Conservation (phyloP, 2,113 vertebrate genomes). For the Eretmochelys imbricata region DNA sequence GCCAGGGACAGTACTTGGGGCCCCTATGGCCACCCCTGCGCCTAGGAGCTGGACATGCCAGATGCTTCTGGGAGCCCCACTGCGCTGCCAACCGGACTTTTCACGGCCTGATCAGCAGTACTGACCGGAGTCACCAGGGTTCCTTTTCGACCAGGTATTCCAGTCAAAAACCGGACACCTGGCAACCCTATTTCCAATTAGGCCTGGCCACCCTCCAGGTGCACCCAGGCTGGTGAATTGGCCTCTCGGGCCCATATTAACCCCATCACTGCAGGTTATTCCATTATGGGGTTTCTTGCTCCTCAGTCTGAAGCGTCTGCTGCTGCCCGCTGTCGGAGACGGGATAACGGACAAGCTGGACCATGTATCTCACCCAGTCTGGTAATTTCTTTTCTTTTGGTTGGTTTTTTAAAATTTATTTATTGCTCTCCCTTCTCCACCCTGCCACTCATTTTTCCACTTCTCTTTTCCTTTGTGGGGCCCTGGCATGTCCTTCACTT, state of each 20-base stretch:
- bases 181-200: too few relatives aligned
- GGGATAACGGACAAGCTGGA: not conserved
- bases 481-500: accelerated
- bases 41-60: too few relatives aligned
- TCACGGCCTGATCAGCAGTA: too few relatives aligned
- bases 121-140: too few relatives aligned
- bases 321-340: not conserved
- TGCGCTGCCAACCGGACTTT: too few relatives aligned
- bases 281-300: not conserved
- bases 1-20: too few relatives aligned
- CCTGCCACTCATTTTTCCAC: accelerated
- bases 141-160: too few relatives aligned
- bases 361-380: accelerated
- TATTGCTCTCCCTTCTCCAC: accelerated
- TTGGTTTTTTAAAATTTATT: accelerated
- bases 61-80: too few relatives aligned
- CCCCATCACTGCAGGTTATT: not conserved
- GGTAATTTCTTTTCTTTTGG: accelerated
- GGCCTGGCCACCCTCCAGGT: not conserved
- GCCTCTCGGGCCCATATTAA: not conserved
- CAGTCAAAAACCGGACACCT: too few relatives aligned
- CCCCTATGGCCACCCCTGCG: too few relatives aligned
- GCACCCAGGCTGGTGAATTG: not conserved
- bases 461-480: not conserved
- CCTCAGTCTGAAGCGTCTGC: not conserved